Conservation (phyloP, 1,140 invertebrate species). For the Artemia franciscana region DNA sequence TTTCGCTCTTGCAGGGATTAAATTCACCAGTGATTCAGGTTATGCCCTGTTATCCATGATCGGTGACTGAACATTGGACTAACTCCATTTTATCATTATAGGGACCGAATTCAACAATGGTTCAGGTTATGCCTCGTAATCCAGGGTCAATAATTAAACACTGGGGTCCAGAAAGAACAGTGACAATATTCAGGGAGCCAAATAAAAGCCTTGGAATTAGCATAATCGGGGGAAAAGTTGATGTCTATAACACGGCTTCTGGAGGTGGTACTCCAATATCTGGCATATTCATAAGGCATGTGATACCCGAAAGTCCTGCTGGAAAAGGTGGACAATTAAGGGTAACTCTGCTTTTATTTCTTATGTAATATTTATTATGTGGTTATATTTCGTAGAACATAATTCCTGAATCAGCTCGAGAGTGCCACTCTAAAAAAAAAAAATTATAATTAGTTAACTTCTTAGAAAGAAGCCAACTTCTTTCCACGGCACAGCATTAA, state of each 20-base stretch:
- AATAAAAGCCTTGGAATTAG: slow-evolving; percentile 68
- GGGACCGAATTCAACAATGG: background rate
- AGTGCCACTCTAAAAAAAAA: too few species aligned
- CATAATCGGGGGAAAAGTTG: slow-evolving; percentile 83
- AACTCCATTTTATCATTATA: background rate
- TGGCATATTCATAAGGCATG: slow-evolving; percentile 95
- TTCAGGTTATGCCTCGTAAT: background rate
- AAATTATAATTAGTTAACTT: too few species aligned
- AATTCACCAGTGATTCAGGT: background rate
- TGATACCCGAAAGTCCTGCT: slow-evolving; percentile 81
- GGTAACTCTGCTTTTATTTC: slow-evolving; percentile 23
- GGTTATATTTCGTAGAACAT: background rate
- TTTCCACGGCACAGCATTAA: too few species aligned
- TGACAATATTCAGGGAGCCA: slow-evolving; percentile 41
- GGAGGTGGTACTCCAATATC: slow-evolving; percentile 32
- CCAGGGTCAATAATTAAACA: slow-evolving; percentile 33
- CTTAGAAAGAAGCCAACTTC: too few species aligned
- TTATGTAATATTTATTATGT: background rate
- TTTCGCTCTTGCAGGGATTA: background rate
- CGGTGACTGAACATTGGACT: too few species aligned
- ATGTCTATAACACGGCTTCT: slow-evolving; percentile 24
- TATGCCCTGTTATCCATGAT: background rate
- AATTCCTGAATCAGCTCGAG: too few species aligned
- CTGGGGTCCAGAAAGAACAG: slow-evolving; percentile 60
- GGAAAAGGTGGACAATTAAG: slow-evolving; percentile 64